phyloP scores from a whole-genome alignment of 1,140 invertebrate genomes.

The Dreissena rostriformis region DNA sequence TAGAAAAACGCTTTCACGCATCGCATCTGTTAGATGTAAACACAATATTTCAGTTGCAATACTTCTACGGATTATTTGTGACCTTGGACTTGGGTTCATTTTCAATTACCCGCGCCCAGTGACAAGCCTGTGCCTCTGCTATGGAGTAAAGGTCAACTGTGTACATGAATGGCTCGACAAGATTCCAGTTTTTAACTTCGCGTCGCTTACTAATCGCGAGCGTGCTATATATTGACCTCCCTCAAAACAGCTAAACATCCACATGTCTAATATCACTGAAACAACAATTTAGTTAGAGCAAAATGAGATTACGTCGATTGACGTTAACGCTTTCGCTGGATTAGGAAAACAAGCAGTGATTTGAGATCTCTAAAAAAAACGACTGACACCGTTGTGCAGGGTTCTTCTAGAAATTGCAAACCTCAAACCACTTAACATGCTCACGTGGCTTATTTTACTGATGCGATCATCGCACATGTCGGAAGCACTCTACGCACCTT shows the following conservation, averaged over 20 bases:
- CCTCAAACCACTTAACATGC: conserved; percentile 4
- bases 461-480: not conserved
- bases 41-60: too few relatives aligned
- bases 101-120: conserved; percentile 18
- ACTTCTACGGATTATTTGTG: too few relatives aligned
- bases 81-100: conserved; percentile 3
- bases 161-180: not conserved
- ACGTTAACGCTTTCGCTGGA: conserved; percentile 9
- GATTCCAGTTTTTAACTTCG: conserved; percentile 23
- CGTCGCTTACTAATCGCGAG: not conserved
- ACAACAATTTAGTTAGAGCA: not conserved
- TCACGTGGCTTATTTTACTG: conserved; percentile 3
- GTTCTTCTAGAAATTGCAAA: conserved; percentile 7
- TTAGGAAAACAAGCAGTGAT: conserved; percentile 13
- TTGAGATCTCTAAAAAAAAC: conserved; percentile 9
- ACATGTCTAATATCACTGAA: not conserved
- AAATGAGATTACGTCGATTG: conserved; percentile 9
- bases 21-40: too few relatives aligned
- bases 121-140: conserved; percentile 16
- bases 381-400: not conserved
- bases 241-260: conserved; percentile 18
- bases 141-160: conserved; percentile 10
- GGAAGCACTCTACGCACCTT: conserved; percentile 16
- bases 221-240: too few relatives aligned
- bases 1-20: too few relatives aligned